Conservation (phyloP, 1,140 invertebrate species). For the Drosophila lini region DNA sequence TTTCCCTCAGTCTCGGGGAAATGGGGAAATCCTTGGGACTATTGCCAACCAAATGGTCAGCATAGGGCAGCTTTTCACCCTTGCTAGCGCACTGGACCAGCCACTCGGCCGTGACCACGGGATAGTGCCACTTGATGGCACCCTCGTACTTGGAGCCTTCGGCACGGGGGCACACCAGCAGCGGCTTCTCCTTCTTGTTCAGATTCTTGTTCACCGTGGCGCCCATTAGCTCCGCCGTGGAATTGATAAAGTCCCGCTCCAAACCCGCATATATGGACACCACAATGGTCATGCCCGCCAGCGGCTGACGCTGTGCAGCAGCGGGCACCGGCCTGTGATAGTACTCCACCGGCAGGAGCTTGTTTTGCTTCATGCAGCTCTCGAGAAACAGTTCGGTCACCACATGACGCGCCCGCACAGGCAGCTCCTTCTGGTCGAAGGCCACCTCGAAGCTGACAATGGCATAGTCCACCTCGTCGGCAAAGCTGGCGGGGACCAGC, state of each 20-base stretch:
- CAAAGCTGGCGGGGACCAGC: conserved; percentile 84
- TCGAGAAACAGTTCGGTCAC: conserved; percentile 87
- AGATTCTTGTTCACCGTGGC: conserved; percentile 87
- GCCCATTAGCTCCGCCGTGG: conserved; percentile 89
- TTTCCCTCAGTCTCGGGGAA: conserved; percentile 59
- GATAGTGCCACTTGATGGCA: conserved; percentile 92
- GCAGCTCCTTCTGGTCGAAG: conserved; percentile 71
- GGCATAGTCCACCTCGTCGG: conserved; percentile 86
- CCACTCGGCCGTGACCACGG: conserved; percentile 91
- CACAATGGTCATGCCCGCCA: conserved; percentile 90
- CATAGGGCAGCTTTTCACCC: conserved; percentile 86
- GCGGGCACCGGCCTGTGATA: conserved; percentile 88
- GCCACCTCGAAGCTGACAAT: conserved; percentile 85
- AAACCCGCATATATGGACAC: conserved; percentile 90
- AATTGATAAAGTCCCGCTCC: conserved; percentile 89
- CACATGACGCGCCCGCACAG: conserved; percentile 85
- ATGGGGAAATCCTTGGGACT: conserved; percentile 68
- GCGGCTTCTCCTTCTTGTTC: conserved; percentile 85
- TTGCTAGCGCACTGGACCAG: conserved; percentile 88
- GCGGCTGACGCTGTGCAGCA: conserved; percentile 85
- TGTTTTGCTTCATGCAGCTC: conserved; percentile 87
- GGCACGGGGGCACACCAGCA: conserved; percentile 89
- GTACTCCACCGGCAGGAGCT: conserved; percentile 86
- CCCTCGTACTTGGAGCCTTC: conserved; percentile 93
- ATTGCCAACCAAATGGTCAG: conserved; percentile 87